Base-by-base conservation (phyloP, 2,113 vertebrate genomes). In the Tor tambroides region DNA sequence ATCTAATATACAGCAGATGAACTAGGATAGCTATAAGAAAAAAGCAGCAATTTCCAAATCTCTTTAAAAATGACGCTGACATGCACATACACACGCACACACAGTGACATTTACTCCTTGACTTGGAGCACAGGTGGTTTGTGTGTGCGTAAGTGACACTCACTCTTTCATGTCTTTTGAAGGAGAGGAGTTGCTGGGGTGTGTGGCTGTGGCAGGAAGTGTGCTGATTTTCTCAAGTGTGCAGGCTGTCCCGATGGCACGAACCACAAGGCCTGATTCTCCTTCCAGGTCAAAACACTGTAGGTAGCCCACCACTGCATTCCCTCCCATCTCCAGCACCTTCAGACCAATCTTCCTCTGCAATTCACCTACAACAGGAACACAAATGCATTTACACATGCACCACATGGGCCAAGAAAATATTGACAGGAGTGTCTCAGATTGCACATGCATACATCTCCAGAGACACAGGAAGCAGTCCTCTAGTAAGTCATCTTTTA, bases 231-330 rank as follows among this genome's bases (percentile, higher is more conserved):
- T 99, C 92, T 99, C 98, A 95, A 99, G 95, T 0, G 98, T 98
- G 90, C 98, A 99, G 80, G 97, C 98, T 30, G 98, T 99, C 90
- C 98, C 98, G 90, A 99, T 99, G 93, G 98, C 98, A 89, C 98
- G 96, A 26, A 99, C 98, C 82, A 99, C 98, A 75, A 99, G 93
- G 72, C 98, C 98, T 2, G 98, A 98, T 87, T 99, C 98, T 83
- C 98, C 98, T 91, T 99, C 98, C 93, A 99, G 95, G 89, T 99
- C 98, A 84, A 99, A 99, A 91, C 98, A 99, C 93, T 99, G 98
- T 87, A 99, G 94, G 89, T 99, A 99, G 67, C 98, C 98, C 88
- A 99, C 97, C 85, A 99, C 98, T 5, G 98, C 96, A 89, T 99
- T 99, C 84, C 98, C 98, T 80, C 97, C 96, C 98, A 99, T 99